A percentile compares a stretch with the other conserved stretches of the same genome.
These are phyloP conservation scores for Trichosurus vulpecula DNA, from an alignment of 2,797 vertebrate species.

Conservation along the genomic window DNA sequence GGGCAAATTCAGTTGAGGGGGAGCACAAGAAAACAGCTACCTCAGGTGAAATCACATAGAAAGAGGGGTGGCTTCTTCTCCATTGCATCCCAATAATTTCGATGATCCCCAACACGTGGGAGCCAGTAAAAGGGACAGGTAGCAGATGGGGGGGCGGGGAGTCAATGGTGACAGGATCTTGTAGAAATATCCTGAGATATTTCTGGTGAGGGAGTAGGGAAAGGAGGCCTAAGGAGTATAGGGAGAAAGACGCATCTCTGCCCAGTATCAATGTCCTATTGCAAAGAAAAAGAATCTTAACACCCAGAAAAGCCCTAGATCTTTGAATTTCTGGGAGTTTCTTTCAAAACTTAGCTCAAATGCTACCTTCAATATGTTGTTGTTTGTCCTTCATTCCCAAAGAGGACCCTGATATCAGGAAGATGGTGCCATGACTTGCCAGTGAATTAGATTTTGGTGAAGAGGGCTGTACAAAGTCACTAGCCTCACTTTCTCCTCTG, in stretches of 20 bases:
- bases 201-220: neutral
- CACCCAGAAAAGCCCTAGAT: neutral
- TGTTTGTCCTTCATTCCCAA: no score
- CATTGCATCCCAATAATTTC: no score
- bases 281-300: neutral
- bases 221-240: neutral
- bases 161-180: neutral
- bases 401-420: no score
- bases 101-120: no score
- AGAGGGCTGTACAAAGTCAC: no score
- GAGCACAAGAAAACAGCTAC: no score
- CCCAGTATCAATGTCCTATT: neutral
- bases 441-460: no score
- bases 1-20: no score
- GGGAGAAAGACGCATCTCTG: neutral
- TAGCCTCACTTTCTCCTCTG: no score
- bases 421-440: no score
- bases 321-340: neutral
- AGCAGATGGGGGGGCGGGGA: neutral
- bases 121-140: neutral
- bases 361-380: neutral
- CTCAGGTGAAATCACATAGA: no score
- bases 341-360: neutral
- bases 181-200: neutral
- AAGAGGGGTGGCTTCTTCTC: no score